Conservation (phyloP, 1,140 invertebrate genomes). For the Apis cerana region DNA sequence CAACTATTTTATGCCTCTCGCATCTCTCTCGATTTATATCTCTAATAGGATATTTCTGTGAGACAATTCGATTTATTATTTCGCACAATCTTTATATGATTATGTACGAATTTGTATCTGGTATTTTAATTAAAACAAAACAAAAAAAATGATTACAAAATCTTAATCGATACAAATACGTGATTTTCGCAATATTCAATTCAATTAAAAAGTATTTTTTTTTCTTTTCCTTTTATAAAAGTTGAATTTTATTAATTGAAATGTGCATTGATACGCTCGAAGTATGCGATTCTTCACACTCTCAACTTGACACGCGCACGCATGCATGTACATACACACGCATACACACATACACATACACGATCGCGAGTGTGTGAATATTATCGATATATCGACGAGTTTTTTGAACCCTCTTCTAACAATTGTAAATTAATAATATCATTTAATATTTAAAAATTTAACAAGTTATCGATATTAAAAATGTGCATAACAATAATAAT, state of each 20-base stretch:
- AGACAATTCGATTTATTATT: neutral
- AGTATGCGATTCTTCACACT: neutral
- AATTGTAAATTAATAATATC: neutral
- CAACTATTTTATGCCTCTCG: slow-evolving; percentile 11
- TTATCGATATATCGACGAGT: slow-evolving; percentile 2
- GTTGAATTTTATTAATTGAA: neutral
- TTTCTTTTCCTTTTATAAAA: neutral
- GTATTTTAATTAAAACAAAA: neutral
- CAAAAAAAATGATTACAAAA: neutral
- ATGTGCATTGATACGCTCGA: too few relatives aligned
- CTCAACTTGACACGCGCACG: neutral
- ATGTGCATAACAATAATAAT: too few relatives aligned
- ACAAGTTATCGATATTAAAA: too few relatives aligned
- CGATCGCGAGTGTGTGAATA: neutral
- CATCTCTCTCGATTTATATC: slow-evolving; percentile 1
- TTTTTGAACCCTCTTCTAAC: too few relatives aligned
- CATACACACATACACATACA: neutral
- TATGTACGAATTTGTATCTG: neutral
- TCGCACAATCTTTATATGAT: neutral
- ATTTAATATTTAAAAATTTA: neutral
- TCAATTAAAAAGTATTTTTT: neutral
- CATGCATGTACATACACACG: neutral
- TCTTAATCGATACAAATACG: neutral
- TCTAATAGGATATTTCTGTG: slow-evolving; percentile 13
- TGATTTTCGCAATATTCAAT: neutral